Conservation (phyloP, 2,797 vertebrate genomes). For the Buceros bicornis region DNA sequence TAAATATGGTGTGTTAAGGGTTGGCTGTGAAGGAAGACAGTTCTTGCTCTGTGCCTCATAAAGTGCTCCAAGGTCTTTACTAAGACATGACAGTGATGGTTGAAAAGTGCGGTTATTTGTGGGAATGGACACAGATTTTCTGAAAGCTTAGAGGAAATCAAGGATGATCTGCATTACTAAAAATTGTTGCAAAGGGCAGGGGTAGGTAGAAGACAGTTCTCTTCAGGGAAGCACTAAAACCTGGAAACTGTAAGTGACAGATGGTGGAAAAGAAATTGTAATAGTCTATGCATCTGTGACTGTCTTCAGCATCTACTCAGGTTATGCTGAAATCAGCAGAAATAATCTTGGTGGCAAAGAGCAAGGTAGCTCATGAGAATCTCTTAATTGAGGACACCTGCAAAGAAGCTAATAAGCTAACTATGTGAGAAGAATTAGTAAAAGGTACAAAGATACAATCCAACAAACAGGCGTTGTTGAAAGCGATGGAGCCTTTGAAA, state of each 20-base stretch:
- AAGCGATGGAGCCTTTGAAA: neutral
- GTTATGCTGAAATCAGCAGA: slow-evolving; percentile 11
- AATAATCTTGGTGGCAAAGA: neutral
- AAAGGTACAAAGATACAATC: neutral
- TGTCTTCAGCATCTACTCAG: neutral
- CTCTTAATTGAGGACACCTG: neutral
- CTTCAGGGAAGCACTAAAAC: neutral
- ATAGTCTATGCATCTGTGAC: neutral
- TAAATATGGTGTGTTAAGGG: neutral
- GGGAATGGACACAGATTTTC: neutral
- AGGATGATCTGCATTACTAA: neutral
- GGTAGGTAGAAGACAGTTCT: neutral
- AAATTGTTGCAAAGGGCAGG: neutral
- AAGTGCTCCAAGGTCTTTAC: neutral
- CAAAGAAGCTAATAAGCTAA: neutral
- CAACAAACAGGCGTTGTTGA: neutral
- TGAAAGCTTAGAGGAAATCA: neutral
- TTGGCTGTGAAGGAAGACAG: neutral
- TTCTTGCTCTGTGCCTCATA: neutral
- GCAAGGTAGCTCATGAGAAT: neutral
- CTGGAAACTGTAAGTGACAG: neutral
- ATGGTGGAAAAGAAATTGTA: neutral
- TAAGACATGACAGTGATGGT: neutral
- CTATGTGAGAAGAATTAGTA: neutral
- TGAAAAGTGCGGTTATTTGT: neutral